Base-by-base conservation (phyloP, 2,888 invertebrate species). In the Agonopterix alstromeriana region DNA sequence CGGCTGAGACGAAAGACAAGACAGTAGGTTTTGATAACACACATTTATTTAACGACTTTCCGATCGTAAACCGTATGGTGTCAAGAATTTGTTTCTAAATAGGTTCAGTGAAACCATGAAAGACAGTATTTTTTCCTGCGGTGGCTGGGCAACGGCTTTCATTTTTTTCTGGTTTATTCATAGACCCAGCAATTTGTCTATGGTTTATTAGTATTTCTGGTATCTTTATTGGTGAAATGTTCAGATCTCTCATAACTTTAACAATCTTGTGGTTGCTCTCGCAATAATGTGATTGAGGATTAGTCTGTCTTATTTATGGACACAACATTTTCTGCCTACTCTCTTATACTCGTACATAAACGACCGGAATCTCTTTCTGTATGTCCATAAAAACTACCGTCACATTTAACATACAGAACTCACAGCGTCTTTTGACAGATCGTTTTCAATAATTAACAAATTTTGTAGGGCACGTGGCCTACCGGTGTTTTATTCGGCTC, bases 1-100 rank as follows among this genome's bases (percentile, higher is more conserved):
- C 42, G 12, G 42, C 8, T 7, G 12, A 42, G 8, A 42, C 10
- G 12, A 8, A 42, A 42, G 42, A n/a, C 38, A 12, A 42, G 7
- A 8, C 42, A 42, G 42, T 42, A 8, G 42, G 27, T 42, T 63
- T 61, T 60, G 56, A 64, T 58, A 49, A 60, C 58, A 48, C 55
- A 60, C 56, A 57, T 62, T 60, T 50, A 46, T 47, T 57, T 72
- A 65, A 73, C 61, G 67, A 66, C 52, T 52, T 46, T 53, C 44
- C 17, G 54, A 52, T 70, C 73, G 65, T 73, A 69, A 73, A 73
- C 44, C 51, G 44, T 55, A 60, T 53, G 60, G 60, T 65, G 58
- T 65, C 61, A 63, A 57, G 60, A 63, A 63, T 67, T 63, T 53
- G 65, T 64, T 61, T 61, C 58, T 62, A 58, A 64, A 63, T 58